Evolutionary conservation across 2,888 invertebrate species (phyloP), one percentile per base, ranked within the genome.

Genomic region (Drosophila kambysellisi): DNA sequence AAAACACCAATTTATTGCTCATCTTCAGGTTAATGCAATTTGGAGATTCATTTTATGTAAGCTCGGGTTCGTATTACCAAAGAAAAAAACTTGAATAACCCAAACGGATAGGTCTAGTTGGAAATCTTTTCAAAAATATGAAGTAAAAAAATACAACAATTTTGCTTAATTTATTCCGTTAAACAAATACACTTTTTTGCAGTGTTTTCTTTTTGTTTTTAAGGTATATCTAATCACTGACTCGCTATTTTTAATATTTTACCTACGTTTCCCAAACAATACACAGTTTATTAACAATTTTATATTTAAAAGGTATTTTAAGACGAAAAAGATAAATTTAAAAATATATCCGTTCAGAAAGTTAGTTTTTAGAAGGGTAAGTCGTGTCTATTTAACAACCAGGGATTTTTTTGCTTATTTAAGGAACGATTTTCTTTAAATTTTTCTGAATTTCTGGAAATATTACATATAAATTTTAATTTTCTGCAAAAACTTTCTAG

Each of bases 1-100:
- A 46, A 30, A 41, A 11, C 56, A 56, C 37, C 33, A 81, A 63
- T 80, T 66, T 73, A 76, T 60, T 59, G 50, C 50, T 11, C 30
- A 35, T 33, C 29, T 60, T 3, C 8, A 54, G 41, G 25, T 53
- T 20, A 53, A 37, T 43, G 53, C 11, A 62, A 37, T 39, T 12
- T 33, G n/a, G 3, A 7, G 6, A 51, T 58, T 50, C 20, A 62
- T 5, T 35, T 41, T n/a, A 4, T n/a, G 8, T n/a, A 7, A 5
- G 12, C 20, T 32, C 30, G 15, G 17, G 1, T 7, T 32, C 30
- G 15, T 11, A 2, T 7, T 0, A 3, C 37, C 9, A 17, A n/a
- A 4, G 2, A 0, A n/a, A 2, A 25, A 25, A 25, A 1, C 20
- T 15, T 4, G 2, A 8, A 20, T 25, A 25, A 1, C 4, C 25